These are phyloP conservation scores for Hyalella azteca DNA, from an alignment of 2,888 invertebrate genomes.

Conservation along the genomic window DNA sequence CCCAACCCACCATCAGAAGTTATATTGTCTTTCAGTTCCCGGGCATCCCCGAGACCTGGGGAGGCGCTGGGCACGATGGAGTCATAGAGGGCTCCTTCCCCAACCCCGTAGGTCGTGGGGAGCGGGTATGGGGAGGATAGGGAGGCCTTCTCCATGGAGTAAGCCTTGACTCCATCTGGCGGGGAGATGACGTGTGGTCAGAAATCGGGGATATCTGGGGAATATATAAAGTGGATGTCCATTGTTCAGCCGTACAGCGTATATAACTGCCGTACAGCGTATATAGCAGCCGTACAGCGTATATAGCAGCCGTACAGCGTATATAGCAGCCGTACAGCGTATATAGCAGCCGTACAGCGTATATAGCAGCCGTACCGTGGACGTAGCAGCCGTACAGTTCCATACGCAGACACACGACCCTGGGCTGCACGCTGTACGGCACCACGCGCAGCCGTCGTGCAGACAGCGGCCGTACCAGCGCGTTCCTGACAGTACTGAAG, in stretches of 20 bases:
- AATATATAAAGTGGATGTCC: too few species aligned
- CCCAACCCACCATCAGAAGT: too few species aligned
- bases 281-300: background rate
- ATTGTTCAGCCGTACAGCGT: background rate
- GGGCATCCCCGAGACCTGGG: background rate
- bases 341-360: background rate
- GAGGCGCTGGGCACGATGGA: slow-evolving; percentile 21
- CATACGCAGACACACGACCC: slow-evolving; percentile 67
- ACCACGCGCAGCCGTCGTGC: slow-evolving; percentile 66
- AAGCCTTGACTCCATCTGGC: slow-evolving; percentile 29
- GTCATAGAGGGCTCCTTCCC: slow-evolving; percentile 48
- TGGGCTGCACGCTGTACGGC: slow-evolving; percentile 65
- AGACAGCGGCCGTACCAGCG: slow-evolving; percentile 65
- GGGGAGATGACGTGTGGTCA: too few species aligned
- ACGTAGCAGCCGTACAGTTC: slow-evolving; percentile 67
- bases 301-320: background rate
- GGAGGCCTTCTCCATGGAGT: slow-evolving; percentile 23
- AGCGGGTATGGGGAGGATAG: background rate
- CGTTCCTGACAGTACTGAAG: slow-evolving; percentile 64
- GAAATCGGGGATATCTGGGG: too few species aligned
- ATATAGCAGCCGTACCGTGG: slow-evolving; percentile 61
- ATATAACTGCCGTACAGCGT: background rate
- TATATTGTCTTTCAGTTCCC: too few species aligned
- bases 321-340: background rate
- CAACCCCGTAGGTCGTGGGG: slow-evolving; percentile 23